Evolutionary conservation across 2,888 invertebrate genomes (phyloP), one percentile per base, ranked within the genome.

Genomic region (Ennomos quercinarius): DNA sequence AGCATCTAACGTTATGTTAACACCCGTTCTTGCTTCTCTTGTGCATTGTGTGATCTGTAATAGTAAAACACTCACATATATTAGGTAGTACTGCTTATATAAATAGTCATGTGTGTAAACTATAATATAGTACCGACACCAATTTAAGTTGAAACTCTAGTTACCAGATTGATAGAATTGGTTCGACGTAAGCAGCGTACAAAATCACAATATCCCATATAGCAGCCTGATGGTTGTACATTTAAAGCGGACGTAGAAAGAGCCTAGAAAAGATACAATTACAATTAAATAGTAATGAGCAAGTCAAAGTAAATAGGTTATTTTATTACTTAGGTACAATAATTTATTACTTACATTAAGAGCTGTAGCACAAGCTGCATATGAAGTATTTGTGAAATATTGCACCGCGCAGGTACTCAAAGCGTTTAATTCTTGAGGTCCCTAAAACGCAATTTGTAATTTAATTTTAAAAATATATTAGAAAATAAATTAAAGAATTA

Each of bases 171-270:
- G 44, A 92, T 83, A 1, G 94, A 91, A 75, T 94, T 94, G 0
- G 91, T 83, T 71, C 93, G 86, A 69, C 94, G 83, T 44, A 95
- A 80, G 69, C 94, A 95, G 37, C 93, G 89, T 5, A 94, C 94
- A 78, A 94, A 94, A 71, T 93, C 93, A 75, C 94, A 94, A 70
- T 94, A 94, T 8, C 94, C 94, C 76, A 93, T 90, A 42, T 91
- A 93, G 68, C 94, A 94, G 41, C 93, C 93, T 17, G 87, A 83
- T 9, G 92, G 83, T 72, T 90, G 88, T 9, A 90, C 91, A 70
- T 91, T 91, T 44, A 87, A 76, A n/a, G 90, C 88, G 11, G 92
- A 92, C 8, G 88, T 84, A 34, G 92, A 83, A 54, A 92, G 73
- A 8, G 86, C 81, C 92, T 91, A 64, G 76, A 78, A 63, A 58